Evolutionary conservation across 2,888 invertebrate genomes (phyloP).

Genomic region (Nymphalis urticae): DNA sequence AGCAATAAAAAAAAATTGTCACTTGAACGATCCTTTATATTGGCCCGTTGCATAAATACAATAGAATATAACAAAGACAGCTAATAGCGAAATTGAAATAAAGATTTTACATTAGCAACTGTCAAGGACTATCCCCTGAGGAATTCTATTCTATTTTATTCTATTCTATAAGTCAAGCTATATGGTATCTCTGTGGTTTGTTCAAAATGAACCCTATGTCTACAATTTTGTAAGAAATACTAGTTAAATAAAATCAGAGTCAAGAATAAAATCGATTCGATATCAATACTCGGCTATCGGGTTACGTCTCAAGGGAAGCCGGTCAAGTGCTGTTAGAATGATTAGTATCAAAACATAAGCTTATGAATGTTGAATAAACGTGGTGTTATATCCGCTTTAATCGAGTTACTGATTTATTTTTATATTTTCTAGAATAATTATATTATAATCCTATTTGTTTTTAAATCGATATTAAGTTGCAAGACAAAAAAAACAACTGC

Average conservation of each 20-base stretch:
- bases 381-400: constrained; percentile 13
- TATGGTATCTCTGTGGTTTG: too few relatives aligned
- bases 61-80: too few relatives aligned
- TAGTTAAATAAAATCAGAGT: constrained; percentile 33
- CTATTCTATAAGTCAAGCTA: too few relatives aligned
- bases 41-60: too few relatives aligned
- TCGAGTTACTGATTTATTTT: constrained; percentile 24
- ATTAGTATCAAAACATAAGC: constrained; percentile 49
- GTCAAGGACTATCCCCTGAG: too few relatives aligned
- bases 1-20: too few relatives aligned
- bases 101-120: too few relatives aligned
- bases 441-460: background rate
- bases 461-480: background rate
- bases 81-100: too few relatives aligned
- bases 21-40: too few relatives aligned
- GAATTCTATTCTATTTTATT: too few relatives aligned
- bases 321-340: constrained; percentile 53
- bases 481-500: too few relatives aligned
- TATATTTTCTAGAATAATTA: constrained; percentile 9
- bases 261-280: constrained; percentile 35
- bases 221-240: background rate
- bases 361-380: constrained; percentile 18
- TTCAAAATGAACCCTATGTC: too few relatives aligned
- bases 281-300: constrained; percentile 48
- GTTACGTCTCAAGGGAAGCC: constrained; percentile 68